Conservation (phyloP, 2,888 invertebrate species). For the Saturnia japonica region DNA sequence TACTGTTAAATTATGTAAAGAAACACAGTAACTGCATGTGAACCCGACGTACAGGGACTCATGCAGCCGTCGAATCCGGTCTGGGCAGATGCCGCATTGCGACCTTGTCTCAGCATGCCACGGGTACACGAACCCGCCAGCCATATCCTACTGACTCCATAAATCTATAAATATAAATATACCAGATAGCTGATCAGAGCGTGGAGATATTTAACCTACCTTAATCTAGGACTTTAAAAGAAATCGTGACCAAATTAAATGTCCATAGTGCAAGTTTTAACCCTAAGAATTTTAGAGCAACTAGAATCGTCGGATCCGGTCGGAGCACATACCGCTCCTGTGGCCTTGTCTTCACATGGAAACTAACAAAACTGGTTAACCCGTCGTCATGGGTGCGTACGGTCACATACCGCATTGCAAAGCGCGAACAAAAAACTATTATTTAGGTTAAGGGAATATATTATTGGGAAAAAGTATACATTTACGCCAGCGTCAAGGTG, state of each 20-base stretch:
- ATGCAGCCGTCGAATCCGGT: conserved; percentile 55
- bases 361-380: conserved; percentile 1
- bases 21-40: conserved; percentile 9
- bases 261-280: not conserved
- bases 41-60: conserved; percentile 21
- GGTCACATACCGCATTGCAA: not conserved
- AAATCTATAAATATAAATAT: not conserved
- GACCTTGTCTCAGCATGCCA: conserved; percentile 39
- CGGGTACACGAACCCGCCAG: not conserved
- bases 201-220: not conserved
- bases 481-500: not conserved
- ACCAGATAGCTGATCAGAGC: not conserved
- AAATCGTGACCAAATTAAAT: not conserved
- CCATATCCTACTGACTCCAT: not conserved
- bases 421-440: not conserved
- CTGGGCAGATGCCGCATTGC: conserved; percentile 52
- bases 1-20: not conserved
- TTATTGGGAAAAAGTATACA: not conserved
- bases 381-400: not conserved
- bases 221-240: no score
- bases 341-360: conserved; percentile 3
- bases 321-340: not conserved
- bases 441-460: conserved; percentile 3
- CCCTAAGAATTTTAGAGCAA: not conserved
- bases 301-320: conserved; percentile 1